Base-by-base conservation (phyloP, 2,797 vertebrate genomes). In the Molossus alvarezi region DNA sequence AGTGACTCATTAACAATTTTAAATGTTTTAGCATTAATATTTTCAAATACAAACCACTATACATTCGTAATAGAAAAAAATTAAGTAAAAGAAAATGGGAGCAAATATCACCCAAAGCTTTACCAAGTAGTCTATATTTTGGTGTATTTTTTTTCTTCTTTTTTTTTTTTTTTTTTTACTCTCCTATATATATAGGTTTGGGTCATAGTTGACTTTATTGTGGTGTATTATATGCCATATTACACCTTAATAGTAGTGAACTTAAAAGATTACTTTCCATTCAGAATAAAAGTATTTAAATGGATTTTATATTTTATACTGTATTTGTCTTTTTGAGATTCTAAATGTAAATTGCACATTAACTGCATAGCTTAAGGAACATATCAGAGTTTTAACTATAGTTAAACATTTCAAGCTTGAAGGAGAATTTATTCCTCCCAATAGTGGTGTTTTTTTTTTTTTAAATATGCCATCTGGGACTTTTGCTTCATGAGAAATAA, bases 281-380 rank as follows among this genome's bases (percentile, higher is more conserved):
- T 95, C 95, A 69, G 55, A 95, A 87, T 95, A 69, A 89, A 97
- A 91, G 18, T 45, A 81, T 93, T 93, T 96, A 23, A 96, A 55
- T 83, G 6, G 18, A 9, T 75, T 91, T 96, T 15, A 45, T 88
- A 90, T 97, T 94, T 84, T 41, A 76, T 94, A 60, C 33, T 93
- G 5, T 84, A 60, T 94, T 82, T 86, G 14, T 62, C 64, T 93
- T 88, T 64, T 80, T 75, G 53, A 73, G 37, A 25, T 77, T 33
- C 58, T 90, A 37, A 85, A 89, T 83, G 37, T 76, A 71, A 91
- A 80, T 23, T 76, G 62, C 3, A 27, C 18, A 37, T 53, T 79
- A 87, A 82, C 82, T 77, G 55, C 79, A 41, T 67, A 89, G 20
- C 60, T 88, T 92, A 93, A 88, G 86, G 75, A 90, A 67, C 41